Conservation (phyloP, 2,888 invertebrate species). For the Dendrolimus pini region DNA sequence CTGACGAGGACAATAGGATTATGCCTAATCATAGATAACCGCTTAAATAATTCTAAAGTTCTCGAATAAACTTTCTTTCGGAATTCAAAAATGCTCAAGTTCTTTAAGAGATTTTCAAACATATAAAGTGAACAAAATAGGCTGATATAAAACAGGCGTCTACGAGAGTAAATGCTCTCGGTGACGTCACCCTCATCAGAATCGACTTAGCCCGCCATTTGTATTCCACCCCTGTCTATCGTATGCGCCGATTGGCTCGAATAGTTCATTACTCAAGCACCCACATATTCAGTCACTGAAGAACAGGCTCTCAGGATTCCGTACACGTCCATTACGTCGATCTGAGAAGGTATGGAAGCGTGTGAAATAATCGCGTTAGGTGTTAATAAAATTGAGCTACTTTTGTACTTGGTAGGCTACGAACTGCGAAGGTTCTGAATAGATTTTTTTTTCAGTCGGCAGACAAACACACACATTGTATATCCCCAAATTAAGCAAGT, state of each 20-base stretch:
- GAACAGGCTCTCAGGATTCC: not conserved
- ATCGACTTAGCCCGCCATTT: not conserved
- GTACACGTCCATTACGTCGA: not conserved
- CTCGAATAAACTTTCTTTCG: too few relatives aligned
- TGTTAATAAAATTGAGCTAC: not conserved
- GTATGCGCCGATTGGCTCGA: not conserved
- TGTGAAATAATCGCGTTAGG: not conserved
- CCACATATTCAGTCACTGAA: not conserved
- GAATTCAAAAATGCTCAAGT: too few relatives aligned
- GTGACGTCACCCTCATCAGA: not conserved
- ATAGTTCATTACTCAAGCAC: not conserved
- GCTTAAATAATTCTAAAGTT: too few relatives aligned
- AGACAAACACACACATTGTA: too few relatives aligned
- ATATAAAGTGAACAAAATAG: not conserved
- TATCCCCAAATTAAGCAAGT: too few relatives aligned
- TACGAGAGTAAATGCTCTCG: not conserved
- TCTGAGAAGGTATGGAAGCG: not conserved
- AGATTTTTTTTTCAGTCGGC: too few relatives aligned
- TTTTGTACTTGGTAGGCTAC: too few relatives aligned
- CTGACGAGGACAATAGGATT: too few relatives aligned
- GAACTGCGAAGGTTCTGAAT: too few relatives aligned
- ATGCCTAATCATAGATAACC: too few relatives aligned
- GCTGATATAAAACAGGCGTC: not conserved
- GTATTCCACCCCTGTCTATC: not conserved
- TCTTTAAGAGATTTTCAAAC: too few relatives aligned